phyloP scores from a whole-genome alignment of 2,888 invertebrate genomes.

The Scaptomyza reducta region DNA sequence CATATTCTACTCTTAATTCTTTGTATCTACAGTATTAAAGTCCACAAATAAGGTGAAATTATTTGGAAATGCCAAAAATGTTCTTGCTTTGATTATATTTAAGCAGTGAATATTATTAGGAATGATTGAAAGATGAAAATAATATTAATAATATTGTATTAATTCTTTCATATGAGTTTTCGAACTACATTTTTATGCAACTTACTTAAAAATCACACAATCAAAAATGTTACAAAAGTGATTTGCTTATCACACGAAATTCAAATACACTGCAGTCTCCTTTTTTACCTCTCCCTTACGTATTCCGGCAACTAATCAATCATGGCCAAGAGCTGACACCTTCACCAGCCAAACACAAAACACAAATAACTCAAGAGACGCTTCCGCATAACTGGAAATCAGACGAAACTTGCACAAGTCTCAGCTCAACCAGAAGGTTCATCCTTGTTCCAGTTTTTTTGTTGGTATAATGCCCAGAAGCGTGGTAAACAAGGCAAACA shows the following conservation, averaged over 20 bases:
- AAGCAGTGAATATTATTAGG: too few species aligned
- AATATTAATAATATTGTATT: too few species aligned
- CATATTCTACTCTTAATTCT: too few species aligned
- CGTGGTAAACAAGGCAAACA: conserved; percentile 57
- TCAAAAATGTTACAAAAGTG: too few species aligned
- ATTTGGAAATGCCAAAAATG: too few species aligned
- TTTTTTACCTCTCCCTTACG: not conserved
- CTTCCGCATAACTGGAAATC: conserved; percentile 66
- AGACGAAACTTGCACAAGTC: conserved; percentile 22
- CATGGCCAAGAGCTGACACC: conserved; percentile 62
- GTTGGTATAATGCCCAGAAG: conserved; percentile 34
- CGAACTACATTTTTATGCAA: too few species aligned
- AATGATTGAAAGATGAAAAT: too few species aligned
- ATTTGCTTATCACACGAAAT: not conserved
- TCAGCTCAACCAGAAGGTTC: conserved; percentile 6
- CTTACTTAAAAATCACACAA: too few species aligned
- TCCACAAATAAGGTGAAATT: too few species aligned
- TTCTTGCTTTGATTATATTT: too few species aligned
- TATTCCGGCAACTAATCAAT: conserved; percentile 49
- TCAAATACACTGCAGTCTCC: not conserved
- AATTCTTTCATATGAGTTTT: too few species aligned
- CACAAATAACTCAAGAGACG: conserved; percentile 23
- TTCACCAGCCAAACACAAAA: conserved; percentile 32
- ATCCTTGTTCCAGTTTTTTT: conserved; percentile 26
- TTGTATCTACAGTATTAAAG: too few species aligned